phyloP scores from a whole-genome alignment of 30 jellyfish, hydroid and myxozoan species.

The Sanderia malayensis region DNA sequence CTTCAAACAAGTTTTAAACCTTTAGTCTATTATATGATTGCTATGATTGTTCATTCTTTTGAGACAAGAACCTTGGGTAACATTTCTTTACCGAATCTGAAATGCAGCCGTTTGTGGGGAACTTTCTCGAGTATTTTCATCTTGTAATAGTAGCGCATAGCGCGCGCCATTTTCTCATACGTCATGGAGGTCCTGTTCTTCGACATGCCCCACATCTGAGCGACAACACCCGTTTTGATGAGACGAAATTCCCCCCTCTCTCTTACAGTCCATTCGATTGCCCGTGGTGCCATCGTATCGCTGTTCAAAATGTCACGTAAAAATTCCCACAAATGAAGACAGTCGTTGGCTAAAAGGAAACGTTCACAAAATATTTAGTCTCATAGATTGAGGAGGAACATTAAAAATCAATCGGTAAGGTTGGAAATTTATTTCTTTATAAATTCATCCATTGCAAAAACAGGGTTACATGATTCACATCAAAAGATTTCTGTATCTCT shows the following conservation, averaged over 20 bases:
- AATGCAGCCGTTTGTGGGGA: constrained; percentile 88
- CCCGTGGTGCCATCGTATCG: constrained; percentile 68
- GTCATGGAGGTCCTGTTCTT: constrained; percentile 90
- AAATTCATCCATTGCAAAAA: no score
- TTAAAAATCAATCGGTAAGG: no score
- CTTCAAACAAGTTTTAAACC: no score
- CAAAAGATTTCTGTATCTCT: no score
- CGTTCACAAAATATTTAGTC: no score
- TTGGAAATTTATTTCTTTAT: no score
- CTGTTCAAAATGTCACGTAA: constrained; percentile 72
- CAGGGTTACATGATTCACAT: no score
- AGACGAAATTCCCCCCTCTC: constrained; percentile 95
- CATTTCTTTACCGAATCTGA: constrained; percentile 90
- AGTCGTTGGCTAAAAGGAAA: constrained; percentile 68
- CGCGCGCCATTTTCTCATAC: constrained; percentile 97
- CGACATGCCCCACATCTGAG: constrained; percentile 93
- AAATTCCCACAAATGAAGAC: constrained; percentile 93
- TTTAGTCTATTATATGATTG: no score
- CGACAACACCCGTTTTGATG: constrained; percentile 90
- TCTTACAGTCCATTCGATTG: constrained; percentile 89
- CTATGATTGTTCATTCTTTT: constrained; percentile 24
- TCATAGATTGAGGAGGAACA: no score
- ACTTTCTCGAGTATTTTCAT: constrained; percentile 88
- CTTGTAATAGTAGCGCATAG: constrained; percentile 93
- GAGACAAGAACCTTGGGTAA: constrained; percentile 63